Percentiles rank a stretch among this genome's conserved stretches.
phyloP scores from a whole-genome alignment of 1,140 invertebrate genomes.

The Aphelenchoides fujianensis region DNA sequence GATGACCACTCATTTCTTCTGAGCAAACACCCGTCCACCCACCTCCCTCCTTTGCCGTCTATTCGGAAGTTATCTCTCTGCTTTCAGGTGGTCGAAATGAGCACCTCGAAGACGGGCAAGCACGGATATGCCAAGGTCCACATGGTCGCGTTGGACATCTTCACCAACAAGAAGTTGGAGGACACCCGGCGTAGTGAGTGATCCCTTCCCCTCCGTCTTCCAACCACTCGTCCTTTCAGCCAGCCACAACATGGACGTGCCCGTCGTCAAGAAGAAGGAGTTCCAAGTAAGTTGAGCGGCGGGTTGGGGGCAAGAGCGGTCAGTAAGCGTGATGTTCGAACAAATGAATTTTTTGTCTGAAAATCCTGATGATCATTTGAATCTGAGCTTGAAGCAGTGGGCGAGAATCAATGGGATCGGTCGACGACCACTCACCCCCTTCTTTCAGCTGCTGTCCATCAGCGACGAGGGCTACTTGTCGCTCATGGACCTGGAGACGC shows the following conservation, averaged over 20 bases:
- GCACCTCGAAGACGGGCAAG: slow-evolving; percentile 98
- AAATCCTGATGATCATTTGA: slow-evolving; percentile 32
- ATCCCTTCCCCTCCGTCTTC: no score
- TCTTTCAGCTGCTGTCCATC: slow-evolving; percentile 55
- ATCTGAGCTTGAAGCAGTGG: no score
- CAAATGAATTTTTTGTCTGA: slow-evolving; percentile 35
- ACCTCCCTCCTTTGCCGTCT: not conserved
- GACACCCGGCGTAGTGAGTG: slow-evolving; percentile 99
- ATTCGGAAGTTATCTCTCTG: no score
- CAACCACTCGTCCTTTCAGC: no score
- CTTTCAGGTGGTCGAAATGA: slow-evolving; percentile 99
- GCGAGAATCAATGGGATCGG: no score
- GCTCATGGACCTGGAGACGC: slow-evolving; percentile 56
- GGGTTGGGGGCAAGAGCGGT: no score
- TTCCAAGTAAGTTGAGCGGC: slow-evolving; percentile 68
- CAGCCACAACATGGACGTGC: slow-evolving; percentile 99
- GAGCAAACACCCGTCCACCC: not conserved
- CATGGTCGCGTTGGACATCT: slow-evolving; percentile 96
- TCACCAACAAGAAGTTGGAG: slow-evolving; percentile 93
- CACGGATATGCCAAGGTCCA: slow-evolving; percentile 98
- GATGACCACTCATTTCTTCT: not conserved
- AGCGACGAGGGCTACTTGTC: slow-evolving; percentile 57
- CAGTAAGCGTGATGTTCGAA: slow-evolving; percentile 34
- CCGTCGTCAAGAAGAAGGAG: slow-evolving; percentile 93
- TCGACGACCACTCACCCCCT: no score